phyloP scores from a whole-genome alignment of 35 echinoderm and acorn worm species.

The Lytechinus pictus region DNA sequence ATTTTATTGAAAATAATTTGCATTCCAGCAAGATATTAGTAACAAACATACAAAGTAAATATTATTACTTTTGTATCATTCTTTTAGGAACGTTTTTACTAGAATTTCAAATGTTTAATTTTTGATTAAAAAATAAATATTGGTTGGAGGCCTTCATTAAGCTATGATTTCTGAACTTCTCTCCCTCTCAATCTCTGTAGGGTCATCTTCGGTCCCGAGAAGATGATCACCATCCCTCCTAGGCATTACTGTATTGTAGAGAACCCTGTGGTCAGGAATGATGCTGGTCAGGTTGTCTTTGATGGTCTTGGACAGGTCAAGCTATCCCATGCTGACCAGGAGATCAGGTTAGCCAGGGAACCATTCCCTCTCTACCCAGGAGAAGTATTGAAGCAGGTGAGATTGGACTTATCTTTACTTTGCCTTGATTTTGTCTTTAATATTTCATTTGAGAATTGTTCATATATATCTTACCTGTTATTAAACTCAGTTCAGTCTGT shows the following conservation, averaged over 20 bases:
- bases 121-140: too few relatives aligned
- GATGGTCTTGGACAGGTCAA: constrained; percentile 90
- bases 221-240: constrained; percentile 97
- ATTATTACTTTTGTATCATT: too few relatives aligned
- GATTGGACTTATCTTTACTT: neutral
- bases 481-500: too few relatives aligned
- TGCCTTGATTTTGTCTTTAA: neutral
- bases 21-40: too few relatives aligned
- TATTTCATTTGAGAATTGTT: neutral
- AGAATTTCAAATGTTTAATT: too few relatives aligned
- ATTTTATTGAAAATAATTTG: too few relatives aligned
- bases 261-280: constrained; percentile 79
- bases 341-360: constrained; percentile 89
- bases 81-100: too few relatives aligned
- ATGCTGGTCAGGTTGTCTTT: constrained; percentile 68
- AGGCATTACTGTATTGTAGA: constrained; percentile 95
- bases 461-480: too few relatives aligned
- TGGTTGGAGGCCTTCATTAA: neutral
- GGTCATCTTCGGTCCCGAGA: constrained; percentile 95
- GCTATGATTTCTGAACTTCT: neutral
- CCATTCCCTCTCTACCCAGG: constrained; percentile 98
- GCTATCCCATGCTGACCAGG: constrained; percentile 90
- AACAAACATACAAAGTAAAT: too few relatives aligned
- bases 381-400: constrained; percentile 93
- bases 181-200: constrained; percentile 30